These are phyloP conservation scores for Diarsia brunnea DNA, from an alignment of 2,888 invertebrate genomes.

Conservation along the genomic window DNA sequence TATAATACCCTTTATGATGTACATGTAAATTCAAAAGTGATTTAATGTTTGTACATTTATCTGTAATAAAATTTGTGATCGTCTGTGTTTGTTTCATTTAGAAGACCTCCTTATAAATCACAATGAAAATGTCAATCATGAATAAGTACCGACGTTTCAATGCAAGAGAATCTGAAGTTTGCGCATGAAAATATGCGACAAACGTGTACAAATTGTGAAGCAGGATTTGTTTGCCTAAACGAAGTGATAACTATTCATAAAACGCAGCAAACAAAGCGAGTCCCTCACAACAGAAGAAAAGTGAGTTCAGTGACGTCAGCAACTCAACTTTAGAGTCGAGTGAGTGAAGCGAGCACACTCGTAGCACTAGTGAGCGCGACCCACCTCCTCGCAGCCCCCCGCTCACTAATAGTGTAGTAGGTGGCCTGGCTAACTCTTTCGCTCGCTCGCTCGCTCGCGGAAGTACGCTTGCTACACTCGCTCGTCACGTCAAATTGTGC, in stretches of 20 bases:
- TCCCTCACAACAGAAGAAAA: neutral
- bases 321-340: neutral
- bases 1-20: conserved; percentile 42
- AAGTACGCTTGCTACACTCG: neutral
- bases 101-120: neutral
- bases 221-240: neutral
- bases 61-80: conserved; percentile 69
- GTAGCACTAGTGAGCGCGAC: neutral
- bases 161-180: neutral
- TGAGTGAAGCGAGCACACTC: neutral
- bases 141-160: neutral
- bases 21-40: conserved; percentile 54
- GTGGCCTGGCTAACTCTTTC: neutral
- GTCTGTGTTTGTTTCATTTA: conserved; percentile 52
- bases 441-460: neutral
- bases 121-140: neutral
- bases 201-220: neutral
- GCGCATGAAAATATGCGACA: neutral
- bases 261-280: neutral
- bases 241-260: neutral
- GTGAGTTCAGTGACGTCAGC: neutral
- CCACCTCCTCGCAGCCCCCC: neutral
- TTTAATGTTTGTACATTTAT: conserved; percentile 69
- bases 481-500: neutral
- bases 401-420: neutral